These are phyloP conservation scores for Heteromormyrus szaboi DNA, from an alignment of 2,797 vertebrate species.

Conservation along the genomic window DNA sequence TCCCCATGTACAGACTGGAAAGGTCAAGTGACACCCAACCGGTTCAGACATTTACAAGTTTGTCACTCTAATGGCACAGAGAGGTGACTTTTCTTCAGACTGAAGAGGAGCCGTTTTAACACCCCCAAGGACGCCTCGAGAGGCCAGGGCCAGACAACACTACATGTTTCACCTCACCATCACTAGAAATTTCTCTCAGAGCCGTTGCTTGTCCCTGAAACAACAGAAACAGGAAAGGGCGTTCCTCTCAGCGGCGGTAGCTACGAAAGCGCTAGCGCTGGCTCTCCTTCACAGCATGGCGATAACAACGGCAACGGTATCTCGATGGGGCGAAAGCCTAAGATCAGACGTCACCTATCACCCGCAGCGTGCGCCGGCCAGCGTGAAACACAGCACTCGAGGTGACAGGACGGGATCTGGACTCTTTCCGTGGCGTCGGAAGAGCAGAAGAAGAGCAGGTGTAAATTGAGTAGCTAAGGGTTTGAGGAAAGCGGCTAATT, in stretches of 20 bases:
- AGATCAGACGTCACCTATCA: slow-evolving; percentile 6
- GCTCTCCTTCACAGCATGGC: background rate
- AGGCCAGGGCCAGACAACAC: background rate
- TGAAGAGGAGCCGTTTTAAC: background rate
- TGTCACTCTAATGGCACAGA: background rate
- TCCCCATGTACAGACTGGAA: background rate
- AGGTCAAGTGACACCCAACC: background rate
- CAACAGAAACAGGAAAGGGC: background rate
- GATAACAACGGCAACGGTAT: background rate
- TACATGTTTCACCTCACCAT: background rate
- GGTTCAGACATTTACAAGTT: background rate
- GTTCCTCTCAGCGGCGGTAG: background rate
- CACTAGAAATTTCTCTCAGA: background rate
- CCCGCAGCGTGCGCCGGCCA: background rate
- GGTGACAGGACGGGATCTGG: background rate
- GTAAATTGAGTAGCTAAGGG: background rate
- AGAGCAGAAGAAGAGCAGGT: background rate
- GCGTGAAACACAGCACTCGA: background rate
- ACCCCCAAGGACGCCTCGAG: background rate
- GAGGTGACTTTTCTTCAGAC: background rate
- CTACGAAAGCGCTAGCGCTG: background rate
- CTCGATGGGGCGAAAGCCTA: background rate
- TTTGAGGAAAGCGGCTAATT: background rate
- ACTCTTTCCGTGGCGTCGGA: background rate
- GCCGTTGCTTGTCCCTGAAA: background rate